Conservation (phyloP, 2,113 vertebrate genomes). For the Thymallus thymallus region DNA sequence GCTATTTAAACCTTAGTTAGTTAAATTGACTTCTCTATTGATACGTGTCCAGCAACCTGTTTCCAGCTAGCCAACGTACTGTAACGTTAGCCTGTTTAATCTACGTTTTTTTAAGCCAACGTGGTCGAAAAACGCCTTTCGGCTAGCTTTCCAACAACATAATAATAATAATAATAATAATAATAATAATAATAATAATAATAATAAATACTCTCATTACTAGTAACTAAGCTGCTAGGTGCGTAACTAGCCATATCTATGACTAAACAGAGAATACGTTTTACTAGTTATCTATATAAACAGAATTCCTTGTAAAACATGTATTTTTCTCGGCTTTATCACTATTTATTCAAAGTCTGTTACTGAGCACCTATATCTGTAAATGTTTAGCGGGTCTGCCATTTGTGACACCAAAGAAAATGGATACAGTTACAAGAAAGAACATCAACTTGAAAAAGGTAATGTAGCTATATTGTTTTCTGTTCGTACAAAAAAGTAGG, state of each 20-base stretch:
- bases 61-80: neutral
- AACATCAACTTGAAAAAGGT: neutral
- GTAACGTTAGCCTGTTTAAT: neutral
- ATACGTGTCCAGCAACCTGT: neutral
- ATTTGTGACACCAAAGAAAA: neutral
- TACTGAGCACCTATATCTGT: neutral
- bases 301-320: too few relatives aligned
- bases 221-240: too few relatives aligned
- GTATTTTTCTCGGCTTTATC: too few relatives aligned
- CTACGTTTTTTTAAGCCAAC: neutral
- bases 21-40: neutral
- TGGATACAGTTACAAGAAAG: neutral
- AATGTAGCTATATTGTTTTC: neutral
- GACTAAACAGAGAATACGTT: too few relatives aligned
- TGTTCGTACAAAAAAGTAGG: too few relatives aligned
- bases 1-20: neutral
- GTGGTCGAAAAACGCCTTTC: neutral
- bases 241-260: too few relatives aligned
- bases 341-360: too few relatives aligned
- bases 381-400: neutral
- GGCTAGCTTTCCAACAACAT: too few relatives aligned
- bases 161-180: neutral
- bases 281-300: conserved; percentile 6
- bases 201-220: neutral
- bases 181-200: neutral